Base-by-base conservation (phyloP, 2,797 vertebrate species). In the Brachymystax lenok region DNA sequence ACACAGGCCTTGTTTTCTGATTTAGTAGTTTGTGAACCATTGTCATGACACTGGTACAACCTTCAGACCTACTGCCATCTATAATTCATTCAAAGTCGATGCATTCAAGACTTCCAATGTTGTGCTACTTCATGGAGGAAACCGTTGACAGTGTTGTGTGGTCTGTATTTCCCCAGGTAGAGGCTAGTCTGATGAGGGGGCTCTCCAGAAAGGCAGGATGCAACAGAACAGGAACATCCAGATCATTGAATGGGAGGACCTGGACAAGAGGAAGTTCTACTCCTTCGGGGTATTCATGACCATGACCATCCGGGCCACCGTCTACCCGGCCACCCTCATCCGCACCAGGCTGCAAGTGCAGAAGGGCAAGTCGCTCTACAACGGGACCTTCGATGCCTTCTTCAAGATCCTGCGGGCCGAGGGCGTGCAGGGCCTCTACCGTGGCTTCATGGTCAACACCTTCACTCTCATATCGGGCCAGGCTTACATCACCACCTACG, bases 241-340 rank as follows among this genome's bases (percentile, higher is more conserved):
- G 91, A 99, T 99, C 93, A 99, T 99, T 0, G 98, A 99, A 89
- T 99, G 98, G 98, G 98, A 99, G 81, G 96, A 99, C 90, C 91
- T 99, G 86, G 98, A 99, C 94, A 99, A 99, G 82, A 95, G 94
- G 91, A 99, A 98, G 78, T 99, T 99, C 93, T 99, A 98, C 3
- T 95, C 97, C 1, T 94, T 99, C 0, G 97, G 98, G 0, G 93
- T 99, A 54, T 98, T 97, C 50, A 98, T 99, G 96, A 99, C 98
- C 0, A 97, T 99, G 97, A 93, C 93, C 88, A 99, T 99, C 87
- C 94, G 98, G 2, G 96, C 96, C 80, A 97, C 97, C 0, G 95
- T 99, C 69, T 99, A 99, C 91, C 98, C 98, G 0, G 97, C 98
- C 83, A 98, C 97, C 0, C 95, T 99, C 73, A 99, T 99, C 89